Conservation (phyloP, 2,888 invertebrate genomes). For the Isoperla grammatica region DNA sequence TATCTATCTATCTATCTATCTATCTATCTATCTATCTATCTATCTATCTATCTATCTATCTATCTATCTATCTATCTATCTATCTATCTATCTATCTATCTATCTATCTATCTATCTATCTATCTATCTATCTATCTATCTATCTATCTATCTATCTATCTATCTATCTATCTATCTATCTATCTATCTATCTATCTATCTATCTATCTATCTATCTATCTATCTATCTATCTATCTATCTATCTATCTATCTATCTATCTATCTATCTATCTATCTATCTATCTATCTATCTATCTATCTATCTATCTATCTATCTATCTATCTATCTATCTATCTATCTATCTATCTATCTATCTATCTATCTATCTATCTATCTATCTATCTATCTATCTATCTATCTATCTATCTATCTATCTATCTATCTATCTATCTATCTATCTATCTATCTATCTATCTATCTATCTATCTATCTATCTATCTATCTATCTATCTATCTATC, state of each 20-base stretch:
- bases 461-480: not conserved
- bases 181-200: not conserved
- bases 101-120: not conserved
- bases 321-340: not conserved
- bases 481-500: not conserved
- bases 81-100: not conserved
- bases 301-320: not conserved
- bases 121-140: not conserved
- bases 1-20: not conserved
- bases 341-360: not conserved
- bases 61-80: not conserved
- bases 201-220: not conserved
- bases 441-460: not conserved
- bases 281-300: not conserved
- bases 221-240: not conserved
- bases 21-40: not conserved
- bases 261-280: not conserved
- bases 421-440: not conserved
- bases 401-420: not conserved
- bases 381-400: not conserved
- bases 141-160: not conserved
- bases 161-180: not conserved
- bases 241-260: not conserved
- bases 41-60: not conserved
- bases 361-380: not conserved